phyloP scores from a whole-genome alignment of 2,113 vertebrate genomes.

The Vidua chalybeata region DNA sequence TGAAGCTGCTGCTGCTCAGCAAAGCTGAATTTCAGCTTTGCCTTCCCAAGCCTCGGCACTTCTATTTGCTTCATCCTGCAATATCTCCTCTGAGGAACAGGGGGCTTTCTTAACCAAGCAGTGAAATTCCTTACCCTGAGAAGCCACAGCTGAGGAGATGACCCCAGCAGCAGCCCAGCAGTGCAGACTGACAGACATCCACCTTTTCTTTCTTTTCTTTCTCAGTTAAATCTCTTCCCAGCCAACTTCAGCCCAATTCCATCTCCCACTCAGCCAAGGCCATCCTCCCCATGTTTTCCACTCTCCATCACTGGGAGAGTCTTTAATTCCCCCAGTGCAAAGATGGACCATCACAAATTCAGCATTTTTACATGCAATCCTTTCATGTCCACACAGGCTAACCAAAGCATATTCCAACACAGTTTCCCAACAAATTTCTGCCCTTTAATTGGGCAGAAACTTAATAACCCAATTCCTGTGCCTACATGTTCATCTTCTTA shows the following conservation, averaged over 20 bases:
- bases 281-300: not conserved
- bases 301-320: fast-evolving
- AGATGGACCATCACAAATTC: not conserved
- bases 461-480: conserved; percentile 41
- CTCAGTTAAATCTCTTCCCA: not conserved
- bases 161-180: not conserved
- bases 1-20: not conserved
- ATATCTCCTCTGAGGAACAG: not conserved
- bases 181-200: not conserved
- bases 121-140: not conserved
- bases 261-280: not conserved
- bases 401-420: not conserved
- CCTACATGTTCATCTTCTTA: conserved; percentile 46
- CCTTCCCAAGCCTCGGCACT: not conserved
- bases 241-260: not conserved
- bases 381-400: conserved; percentile 41
- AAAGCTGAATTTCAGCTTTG: not conserved
- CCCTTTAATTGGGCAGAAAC: conserved; percentile 39
- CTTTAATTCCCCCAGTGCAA: not conserved
- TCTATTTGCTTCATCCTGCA: not conserved
- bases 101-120: not conserved
- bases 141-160: not conserved
- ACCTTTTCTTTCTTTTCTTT: too few species aligned
- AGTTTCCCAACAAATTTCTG: conserved; percentile 36
- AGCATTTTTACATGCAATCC: not conserved